phyloP scores from a whole-genome alignment of 2,113 vertebrate genomes.

The Dromiciops gliroides region DNA sequence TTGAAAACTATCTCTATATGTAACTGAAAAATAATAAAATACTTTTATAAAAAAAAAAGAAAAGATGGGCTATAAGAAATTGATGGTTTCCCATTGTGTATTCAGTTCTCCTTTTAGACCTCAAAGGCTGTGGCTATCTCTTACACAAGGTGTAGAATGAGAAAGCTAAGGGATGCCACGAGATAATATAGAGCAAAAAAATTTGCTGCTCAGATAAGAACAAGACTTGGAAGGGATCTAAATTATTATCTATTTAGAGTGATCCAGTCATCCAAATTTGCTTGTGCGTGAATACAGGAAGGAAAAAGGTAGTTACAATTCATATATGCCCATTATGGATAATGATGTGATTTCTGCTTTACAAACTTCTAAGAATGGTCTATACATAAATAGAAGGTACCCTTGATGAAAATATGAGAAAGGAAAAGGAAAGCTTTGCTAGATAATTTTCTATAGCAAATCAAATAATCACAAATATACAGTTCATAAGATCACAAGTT shows the following conservation, averaged over 20 bases:
- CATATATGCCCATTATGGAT: neutral
- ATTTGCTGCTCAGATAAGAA: neutral
- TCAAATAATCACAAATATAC: neutral
- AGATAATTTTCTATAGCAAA: neutral
- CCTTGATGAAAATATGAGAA: neutral
- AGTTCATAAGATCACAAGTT: neutral
- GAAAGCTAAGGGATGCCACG: neutral
- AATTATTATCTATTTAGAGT: neutral
- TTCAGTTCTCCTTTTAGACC: slow-evolving; percentile 44
- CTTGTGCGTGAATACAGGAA: neutral
- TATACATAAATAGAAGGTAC: neutral
- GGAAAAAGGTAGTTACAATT: neutral
- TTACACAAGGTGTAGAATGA: neutral
- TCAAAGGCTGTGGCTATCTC: neutral
- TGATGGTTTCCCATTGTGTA: slow-evolving; percentile 1
- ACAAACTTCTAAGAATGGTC: neutral
- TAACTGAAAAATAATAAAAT: too few species aligned
- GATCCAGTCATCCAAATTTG: slow-evolving; percentile 18
- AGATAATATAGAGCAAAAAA: neutral
- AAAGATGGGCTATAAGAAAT: slow-evolving; percentile 16
- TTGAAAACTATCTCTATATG: too few species aligned
- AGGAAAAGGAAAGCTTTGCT: neutral
- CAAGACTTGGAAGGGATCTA: neutral
- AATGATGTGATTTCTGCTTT: neutral
- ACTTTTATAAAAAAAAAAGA: too few species aligned